A percentile compares a stretch with the other conserved stretches of the same genome.
Evolutionary conservation across 2,888 invertebrate species (phyloP).

Genomic region (Drosophila sordidula): DNA sequence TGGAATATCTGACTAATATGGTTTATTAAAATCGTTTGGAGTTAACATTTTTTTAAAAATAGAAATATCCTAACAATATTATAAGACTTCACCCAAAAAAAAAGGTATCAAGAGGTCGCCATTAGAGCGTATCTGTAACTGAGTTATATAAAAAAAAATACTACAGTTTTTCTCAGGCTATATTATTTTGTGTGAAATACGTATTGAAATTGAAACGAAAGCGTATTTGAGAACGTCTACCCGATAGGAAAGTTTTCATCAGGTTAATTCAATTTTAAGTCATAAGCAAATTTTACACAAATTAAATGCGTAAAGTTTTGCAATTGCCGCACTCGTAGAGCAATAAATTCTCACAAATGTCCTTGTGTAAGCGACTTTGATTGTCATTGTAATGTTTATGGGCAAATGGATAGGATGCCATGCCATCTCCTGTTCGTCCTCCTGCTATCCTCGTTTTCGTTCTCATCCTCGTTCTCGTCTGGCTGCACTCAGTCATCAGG

Average conservation of each 20-base stretch:
- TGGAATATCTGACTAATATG: no score
- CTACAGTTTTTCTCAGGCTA: no score
- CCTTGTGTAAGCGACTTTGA: conserved; percentile 77
- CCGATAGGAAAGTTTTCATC: conserved; percentile 54
- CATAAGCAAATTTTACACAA: conserved; percentile 73
- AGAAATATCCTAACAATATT: no score
- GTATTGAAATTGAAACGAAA: not conserved
- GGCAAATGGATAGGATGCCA: conserved; percentile 12
- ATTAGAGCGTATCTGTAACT: no score
- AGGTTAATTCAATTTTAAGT: conserved; percentile 75
- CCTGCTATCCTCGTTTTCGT: conserved; percentile 4
- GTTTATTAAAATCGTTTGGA: no score
- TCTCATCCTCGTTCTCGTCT: conserved; percentile 29
- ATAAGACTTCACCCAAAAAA: no score
- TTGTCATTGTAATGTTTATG: conserved; percentile 55
- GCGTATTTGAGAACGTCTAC: conserved; percentile 18
- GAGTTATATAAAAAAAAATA: no score
- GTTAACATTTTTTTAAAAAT: no score
- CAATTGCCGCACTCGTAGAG: conserved; percentile 63
- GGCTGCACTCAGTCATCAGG: conserved; percentile 76
- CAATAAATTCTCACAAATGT: conserved; percentile 71
- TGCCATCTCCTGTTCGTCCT: conserved; percentile 18
- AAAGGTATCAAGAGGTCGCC: no score
- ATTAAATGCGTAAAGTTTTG: conserved; percentile 75
- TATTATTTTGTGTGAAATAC: no score